Evolutionary conservation across 2,797 vertebrate species (phyloP).

Genomic region (Pristis pectinata): DNA sequence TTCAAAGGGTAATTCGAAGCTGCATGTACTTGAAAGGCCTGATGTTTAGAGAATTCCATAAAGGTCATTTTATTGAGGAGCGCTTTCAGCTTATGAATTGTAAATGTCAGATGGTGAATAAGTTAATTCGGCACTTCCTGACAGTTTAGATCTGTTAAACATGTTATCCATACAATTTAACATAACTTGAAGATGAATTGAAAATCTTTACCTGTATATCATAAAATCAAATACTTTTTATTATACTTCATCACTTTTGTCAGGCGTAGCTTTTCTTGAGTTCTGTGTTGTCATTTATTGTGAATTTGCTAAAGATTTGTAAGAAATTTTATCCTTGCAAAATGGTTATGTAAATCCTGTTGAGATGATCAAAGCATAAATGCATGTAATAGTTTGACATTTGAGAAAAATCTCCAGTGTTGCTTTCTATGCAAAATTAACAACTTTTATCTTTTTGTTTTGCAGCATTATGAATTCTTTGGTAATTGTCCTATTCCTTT

Average conservation of each 20-base stretch:
- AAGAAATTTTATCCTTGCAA: neutral
- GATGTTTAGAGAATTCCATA: neutral
- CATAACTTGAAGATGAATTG: neutral
- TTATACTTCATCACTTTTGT: neutral
- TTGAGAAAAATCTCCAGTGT: neutral
- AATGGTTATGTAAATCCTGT: too few relatives aligned
- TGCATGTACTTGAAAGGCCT: neutral
- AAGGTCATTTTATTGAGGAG: slow-evolving; percentile 27
- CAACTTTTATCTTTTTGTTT: neutral
- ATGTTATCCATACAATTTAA: neutral
- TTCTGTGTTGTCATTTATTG: neutral
- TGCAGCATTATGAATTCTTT: slow-evolving; percentile 90
- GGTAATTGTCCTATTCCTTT: slow-evolving; percentile 88
- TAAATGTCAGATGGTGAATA: neutral
- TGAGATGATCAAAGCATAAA: neutral
- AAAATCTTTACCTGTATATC: neutral
- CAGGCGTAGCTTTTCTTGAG: neutral
- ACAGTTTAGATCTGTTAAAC: neutral
- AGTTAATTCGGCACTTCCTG: slow-evolving; percentile 6
- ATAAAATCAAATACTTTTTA: neutral
- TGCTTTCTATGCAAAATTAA: neutral
- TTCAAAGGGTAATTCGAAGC: slow-evolving; percentile 21
- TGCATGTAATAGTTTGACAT: neutral
- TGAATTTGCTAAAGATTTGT: neutral
- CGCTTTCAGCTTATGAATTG: neutral